Evolutionary conservation across 2,113 vertebrate species (phyloP).

Genomic region (Petaurus breviceps): DNA sequence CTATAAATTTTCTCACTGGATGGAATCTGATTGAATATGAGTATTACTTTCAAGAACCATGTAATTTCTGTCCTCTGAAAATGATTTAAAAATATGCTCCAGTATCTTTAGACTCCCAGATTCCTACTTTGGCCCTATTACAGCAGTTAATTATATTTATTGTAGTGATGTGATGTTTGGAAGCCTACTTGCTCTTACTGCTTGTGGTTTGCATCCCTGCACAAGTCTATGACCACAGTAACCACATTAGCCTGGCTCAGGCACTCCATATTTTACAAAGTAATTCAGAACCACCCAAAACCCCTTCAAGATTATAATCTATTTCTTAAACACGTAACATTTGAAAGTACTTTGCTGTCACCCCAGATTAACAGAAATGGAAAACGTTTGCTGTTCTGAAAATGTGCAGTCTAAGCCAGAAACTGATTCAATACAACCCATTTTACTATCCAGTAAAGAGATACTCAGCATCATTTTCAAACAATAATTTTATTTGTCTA

Average conservation of each 20-base stretch:
- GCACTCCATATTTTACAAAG: slow-evolving; percentile 41
- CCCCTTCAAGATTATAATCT: slow-evolving; percentile 51
- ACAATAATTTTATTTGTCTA: slow-evolving; percentile 32
- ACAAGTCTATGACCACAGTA: slow-evolving; percentile 58
- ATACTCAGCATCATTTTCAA: slow-evolving; percentile 17
- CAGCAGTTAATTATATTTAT: slow-evolving; percentile 71
- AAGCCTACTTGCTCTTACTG: slow-evolving; percentile 51
- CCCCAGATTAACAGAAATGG: slow-evolving; percentile 61
- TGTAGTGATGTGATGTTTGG: slow-evolving; percentile 61
- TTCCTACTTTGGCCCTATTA: slow-evolving; percentile 42
- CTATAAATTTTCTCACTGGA: slow-evolving; percentile 48
- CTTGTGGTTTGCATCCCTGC: slow-evolving; percentile 67
- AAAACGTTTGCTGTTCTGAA: slow-evolving; percentile 60
- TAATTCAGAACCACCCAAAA: slow-evolving; percentile 59
- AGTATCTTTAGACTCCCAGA: slow-evolving; percentile 46
- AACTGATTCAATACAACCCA: slow-evolving; percentile 9
- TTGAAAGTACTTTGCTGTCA: slow-evolving; percentile 66
- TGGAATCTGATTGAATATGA: slow-evolving; percentile 48
- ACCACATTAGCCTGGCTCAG: slow-evolving; percentile 58
- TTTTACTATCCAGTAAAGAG: slow-evolving; percentile 18
- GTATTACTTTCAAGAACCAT: slow-evolving; percentile 48
- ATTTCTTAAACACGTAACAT: slow-evolving; percentile 52
- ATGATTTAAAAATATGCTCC: slow-evolving; percentile 29
- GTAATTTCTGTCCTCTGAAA: slow-evolving; percentile 63
- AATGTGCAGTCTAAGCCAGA: background rate